Conservation (phyloP, 2,797 vertebrate species). For the Coccyzus lansbergi region DNA sequence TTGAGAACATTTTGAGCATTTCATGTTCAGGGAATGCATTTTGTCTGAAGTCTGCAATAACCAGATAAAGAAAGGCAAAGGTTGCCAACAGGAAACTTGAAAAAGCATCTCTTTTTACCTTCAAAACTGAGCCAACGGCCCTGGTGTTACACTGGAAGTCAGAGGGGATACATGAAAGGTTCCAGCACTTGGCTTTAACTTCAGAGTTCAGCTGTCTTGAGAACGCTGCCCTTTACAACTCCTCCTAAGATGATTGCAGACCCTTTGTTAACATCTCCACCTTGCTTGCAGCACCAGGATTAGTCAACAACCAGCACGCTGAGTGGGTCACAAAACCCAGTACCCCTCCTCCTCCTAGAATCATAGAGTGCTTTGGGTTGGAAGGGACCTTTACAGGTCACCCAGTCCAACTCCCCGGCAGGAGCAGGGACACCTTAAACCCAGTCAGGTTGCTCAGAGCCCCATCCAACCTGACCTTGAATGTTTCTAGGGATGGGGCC, state of each 20-base stretch:
- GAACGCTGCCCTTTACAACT: not conserved
- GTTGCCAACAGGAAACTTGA: not conserved
- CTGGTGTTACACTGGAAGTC: rapidly evolving
- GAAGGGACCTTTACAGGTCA: too few relatives aligned
- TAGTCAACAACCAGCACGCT: not conserved
- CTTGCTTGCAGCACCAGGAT: not conserved
- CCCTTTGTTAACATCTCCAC: not conserved
- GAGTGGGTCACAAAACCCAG: not conserved
- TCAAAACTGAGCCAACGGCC: rapidly evolving
- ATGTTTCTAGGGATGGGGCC: too few relatives aligned
- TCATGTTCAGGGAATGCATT: not conserved
- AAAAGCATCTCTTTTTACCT: not conserved
- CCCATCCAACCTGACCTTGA: too few relatives aligned
- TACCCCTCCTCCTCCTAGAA: not conserved
- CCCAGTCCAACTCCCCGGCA: too few relatives aligned
- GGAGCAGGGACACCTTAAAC: too few relatives aligned
- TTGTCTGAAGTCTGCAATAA: not conserved
- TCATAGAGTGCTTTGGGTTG: too few relatives aligned
- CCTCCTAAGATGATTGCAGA: not conserved
- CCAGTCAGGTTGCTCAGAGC: too few relatives aligned
- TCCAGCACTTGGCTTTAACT: not conserved
- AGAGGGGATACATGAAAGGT: not conserved
- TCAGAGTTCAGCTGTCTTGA: not conserved
- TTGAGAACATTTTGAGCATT: not conserved
- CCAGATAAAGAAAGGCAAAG: not conserved